Percentiles rank a stretch among this genome's conserved stretches.
Evolutionary conservation across 1,140 invertebrate genomes (phyloP).

Genomic region (Leptopilina boulardi): DNA sequence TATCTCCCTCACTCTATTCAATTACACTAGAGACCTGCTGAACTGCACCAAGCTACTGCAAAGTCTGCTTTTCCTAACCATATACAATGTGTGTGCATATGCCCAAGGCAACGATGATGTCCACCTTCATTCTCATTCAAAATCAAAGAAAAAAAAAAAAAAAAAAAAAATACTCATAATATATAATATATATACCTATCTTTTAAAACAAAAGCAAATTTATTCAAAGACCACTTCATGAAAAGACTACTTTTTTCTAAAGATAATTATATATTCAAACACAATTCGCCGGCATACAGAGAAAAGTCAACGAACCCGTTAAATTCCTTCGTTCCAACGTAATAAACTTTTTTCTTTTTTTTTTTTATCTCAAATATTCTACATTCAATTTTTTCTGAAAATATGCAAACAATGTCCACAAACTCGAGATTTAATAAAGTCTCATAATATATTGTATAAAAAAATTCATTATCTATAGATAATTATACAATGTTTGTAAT

Average conservation of each 20-base stretch:
- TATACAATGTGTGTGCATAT: neutral
- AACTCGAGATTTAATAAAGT: too few species aligned
- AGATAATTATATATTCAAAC: neutral
- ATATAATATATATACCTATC: neutral
- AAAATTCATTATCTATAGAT: too few species aligned
- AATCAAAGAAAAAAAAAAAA: neutral
- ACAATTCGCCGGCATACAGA: neutral
- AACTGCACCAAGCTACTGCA: neutral
- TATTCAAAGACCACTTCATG: slow-evolving; percentile 11
- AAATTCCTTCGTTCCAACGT: neutral
- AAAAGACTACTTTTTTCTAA: neutral
- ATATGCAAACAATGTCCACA: too few species aligned
- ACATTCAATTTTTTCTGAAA: neutral
- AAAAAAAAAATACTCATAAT: too few species aligned
- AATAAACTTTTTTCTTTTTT: neutral
- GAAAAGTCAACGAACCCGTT: neutral
- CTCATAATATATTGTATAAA: too few species aligned
- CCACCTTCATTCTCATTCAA: neutral
- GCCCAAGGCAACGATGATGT: neutral
- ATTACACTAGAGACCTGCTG: slow-evolving; percentile 18
- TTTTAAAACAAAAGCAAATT: slow-evolving; percentile 9
- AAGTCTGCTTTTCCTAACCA: slow-evolving; percentile 1
- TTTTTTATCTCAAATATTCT: neutral
- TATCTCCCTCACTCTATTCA: slow-evolving; percentile 46
- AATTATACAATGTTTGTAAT: too few species aligned